These are phyloP conservation scores for Drosophila subsilvestris DNA, from an alignment of 2,888 invertebrate genomes.

Conservation along the genomic window DNA sequence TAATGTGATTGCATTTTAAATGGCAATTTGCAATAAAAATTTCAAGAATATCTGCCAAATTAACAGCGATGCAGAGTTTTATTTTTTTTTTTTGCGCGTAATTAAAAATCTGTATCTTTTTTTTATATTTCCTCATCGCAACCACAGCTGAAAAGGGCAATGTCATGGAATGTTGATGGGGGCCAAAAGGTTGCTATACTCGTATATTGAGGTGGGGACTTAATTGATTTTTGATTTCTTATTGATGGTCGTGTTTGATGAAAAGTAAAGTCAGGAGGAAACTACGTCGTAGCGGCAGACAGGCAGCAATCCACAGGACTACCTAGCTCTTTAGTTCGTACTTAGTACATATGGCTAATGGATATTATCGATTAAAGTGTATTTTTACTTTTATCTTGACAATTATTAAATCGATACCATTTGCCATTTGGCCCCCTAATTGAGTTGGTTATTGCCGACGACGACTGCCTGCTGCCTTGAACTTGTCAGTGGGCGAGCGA, in stretches of 20 bases:
- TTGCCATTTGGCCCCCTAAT: conserved; percentile 14
- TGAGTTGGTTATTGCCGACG: conserved; percentile 39
- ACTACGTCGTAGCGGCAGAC: conserved; percentile 10
- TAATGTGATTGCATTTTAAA: conserved; percentile 44
- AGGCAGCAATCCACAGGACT: not conserved
- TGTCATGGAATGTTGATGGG: not conserved
- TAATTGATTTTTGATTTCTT: conserved; percentile 77
- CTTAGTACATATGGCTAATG: conserved; percentile 35
- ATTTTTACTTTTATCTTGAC: conserved; percentile 39
- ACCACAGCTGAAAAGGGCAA: conserved; percentile 25
- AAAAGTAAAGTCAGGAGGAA: conserved; percentile 41
- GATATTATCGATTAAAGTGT: conserved; percentile 35
- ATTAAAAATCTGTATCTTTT: conserved; percentile 25
- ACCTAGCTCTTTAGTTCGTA: not conserved
- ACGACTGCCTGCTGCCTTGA: conserved; percentile 52
- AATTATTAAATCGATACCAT: conserved; percentile 43
- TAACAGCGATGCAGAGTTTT: conserved; percentile 24
- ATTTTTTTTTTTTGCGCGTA: conserved; percentile 17
- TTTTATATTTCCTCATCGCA: not conserved
- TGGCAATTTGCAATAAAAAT: conserved; percentile 33
- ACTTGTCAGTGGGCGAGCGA: conserved; percentile 48
- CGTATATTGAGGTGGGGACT: conserved; percentile 22
- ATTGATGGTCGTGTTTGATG: conserved; percentile 52
- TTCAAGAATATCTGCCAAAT: conserved; percentile 40
- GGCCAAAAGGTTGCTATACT: not conserved